A percentile compares a stretch with the other conserved stretches of the same genome.
phyloP scores from a whole-genome alignment of 1,140 invertebrate species.

The Carcinoscorpius rotundicauda region DNA sequence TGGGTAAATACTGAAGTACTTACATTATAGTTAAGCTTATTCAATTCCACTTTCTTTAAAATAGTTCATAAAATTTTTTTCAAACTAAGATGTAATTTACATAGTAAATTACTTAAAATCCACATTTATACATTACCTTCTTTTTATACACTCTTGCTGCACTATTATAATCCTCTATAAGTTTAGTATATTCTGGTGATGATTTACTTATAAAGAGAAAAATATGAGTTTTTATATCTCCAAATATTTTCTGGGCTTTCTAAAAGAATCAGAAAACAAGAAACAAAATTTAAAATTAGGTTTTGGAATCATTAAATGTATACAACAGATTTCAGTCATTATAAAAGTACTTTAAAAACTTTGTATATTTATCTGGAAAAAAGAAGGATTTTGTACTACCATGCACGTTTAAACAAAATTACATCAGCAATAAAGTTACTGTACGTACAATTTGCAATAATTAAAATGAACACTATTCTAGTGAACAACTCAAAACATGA shows the following conservation, averaged over 20 bases:
- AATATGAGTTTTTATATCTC: constrained; percentile 89
- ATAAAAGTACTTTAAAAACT: too few species aligned
- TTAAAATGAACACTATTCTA: too few species aligned
- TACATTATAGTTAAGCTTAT: too few species aligned
- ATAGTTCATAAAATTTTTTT: too few species aligned
- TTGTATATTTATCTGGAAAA: too few species aligned
- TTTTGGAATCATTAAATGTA: background rate
- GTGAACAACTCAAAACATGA: too few species aligned
- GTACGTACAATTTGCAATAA: background rate
- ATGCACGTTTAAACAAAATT: background rate
- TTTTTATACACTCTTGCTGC: constrained; percentile 79
- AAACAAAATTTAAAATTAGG: background rate
- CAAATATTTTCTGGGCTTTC: constrained; percentile 85
- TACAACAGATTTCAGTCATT: too few species aligned
- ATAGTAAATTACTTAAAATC: background rate
- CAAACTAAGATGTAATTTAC: too few species aligned
- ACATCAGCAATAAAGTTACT: background rate
- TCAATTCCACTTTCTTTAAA: too few species aligned
- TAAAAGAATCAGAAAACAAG: background rate
- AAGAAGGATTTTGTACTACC: background rate
- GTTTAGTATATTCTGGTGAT: constrained; percentile 61
- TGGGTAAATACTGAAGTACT: too few species aligned
- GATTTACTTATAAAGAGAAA: constrained; percentile 82
- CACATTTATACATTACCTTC: constrained; percentile 35
- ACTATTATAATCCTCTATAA: constrained; percentile 55